These are phyloP conservation scores for Passerina amoena DNA, from an alignment of 2,113 vertebrate genomes.

Conservation along the genomic window DNA sequence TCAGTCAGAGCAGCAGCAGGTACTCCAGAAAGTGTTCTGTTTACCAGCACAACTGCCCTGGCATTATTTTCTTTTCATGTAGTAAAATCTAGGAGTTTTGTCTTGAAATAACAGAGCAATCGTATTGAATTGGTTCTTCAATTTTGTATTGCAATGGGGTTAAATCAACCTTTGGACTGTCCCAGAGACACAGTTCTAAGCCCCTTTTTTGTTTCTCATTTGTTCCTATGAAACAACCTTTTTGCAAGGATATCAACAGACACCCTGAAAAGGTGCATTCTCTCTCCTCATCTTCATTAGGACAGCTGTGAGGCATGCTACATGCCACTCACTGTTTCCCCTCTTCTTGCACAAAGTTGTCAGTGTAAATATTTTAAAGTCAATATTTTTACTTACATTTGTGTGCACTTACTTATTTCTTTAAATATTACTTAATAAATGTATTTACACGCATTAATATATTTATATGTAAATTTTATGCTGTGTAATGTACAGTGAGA, in stretches of 20 bases:
- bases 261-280: not conserved
- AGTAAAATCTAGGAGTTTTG: not conserved
- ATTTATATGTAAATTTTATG: not conserved
- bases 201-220: not conserved
- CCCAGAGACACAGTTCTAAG: not conserved
- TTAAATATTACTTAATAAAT: not conserved
- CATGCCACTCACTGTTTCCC: fast-evolving
- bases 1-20: not conserved
- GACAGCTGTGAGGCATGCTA: not conserved
- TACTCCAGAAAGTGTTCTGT: not conserved
- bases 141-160: not conserved
- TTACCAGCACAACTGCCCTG: not conserved
- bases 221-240: not conserved
- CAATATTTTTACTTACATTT: not conserved
- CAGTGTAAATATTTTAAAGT: not conserved
- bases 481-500: not conserved
- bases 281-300: not conserved
- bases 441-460: not conserved
- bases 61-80: not conserved
- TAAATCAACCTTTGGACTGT: not conserved
- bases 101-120: not conserved
- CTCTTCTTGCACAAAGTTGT: not conserved
- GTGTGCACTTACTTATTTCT: not conserved
- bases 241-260: not conserved
- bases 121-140: not conserved